Evolutionary conservation across 92 coral and sea anemone species (phyloP).

Genomic region (Phenganax subtilis): DNA sequence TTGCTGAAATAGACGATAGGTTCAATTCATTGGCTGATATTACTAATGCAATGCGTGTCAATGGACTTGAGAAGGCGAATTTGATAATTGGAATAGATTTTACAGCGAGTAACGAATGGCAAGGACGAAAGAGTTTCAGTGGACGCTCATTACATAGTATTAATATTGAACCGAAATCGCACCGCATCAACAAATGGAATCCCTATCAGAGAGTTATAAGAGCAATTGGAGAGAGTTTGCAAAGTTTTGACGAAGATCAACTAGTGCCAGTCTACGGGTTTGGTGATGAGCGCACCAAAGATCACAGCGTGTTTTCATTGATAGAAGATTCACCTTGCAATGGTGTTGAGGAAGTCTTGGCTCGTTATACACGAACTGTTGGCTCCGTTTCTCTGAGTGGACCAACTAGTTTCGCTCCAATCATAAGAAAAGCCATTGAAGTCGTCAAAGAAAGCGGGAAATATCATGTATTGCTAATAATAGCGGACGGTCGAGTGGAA

Average conservation of each 20-base stretch:
- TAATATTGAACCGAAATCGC: slow-evolving; percentile 41
- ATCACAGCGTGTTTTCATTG: slow-evolving; percentile 73
- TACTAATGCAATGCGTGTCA: slow-evolving; percentile 65
- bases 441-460: slow-evolving; percentile 59
- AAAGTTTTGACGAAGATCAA: slow-evolving; percentile 83
- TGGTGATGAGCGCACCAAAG: slow-evolving; percentile 80
- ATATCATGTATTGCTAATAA: slow-evolving; percentile 71
- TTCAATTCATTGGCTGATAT: slow-evolving; percentile 70
- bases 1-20: slow-evolving; percentile 70
- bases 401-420: slow-evolving; percentile 91
- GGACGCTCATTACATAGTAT: slow-evolving; percentile 83
- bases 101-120: slow-evolving; percentile 99
- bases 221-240: slow-evolving; percentile 70
- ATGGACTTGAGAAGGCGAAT: slow-evolving; percentile 77
- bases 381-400: slow-evolving; percentile 83
- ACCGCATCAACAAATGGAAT: slow-evolving; percentile 61
- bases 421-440: slow-evolving; percentile 79
- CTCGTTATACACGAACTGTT: slow-evolving; percentile 67
- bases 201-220: slow-evolving; percentile 90
- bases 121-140: slow-evolving; percentile 77
- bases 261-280: slow-evolving; percentile 87
- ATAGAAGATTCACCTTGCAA: slow-evolving; percentile 68
- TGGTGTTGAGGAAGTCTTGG: slow-evolving; percentile 65
- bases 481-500: slow-evolving; percentile 95
- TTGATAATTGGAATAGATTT: slow-evolving; percentile 86